Evolutionary conservation across 1,140 invertebrate genomes (phyloP), one percentile per base, ranked within the genome.

Genomic region (Reticulitermes speratus): DNA sequence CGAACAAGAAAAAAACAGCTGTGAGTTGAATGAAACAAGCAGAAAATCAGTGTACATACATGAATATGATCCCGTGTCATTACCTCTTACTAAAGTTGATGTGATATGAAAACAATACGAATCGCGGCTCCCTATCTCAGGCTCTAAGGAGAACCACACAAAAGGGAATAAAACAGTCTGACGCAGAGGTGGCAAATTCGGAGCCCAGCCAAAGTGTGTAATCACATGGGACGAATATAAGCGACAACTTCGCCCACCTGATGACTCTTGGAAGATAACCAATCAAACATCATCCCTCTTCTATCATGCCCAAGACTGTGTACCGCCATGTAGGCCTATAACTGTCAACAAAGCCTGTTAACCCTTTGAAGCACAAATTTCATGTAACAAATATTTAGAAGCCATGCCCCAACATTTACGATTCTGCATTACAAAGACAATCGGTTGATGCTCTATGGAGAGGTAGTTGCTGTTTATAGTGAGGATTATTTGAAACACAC

Each of bases 191-290:
- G 84, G 19, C 84, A 3, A 30, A 75, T 75, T 21, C 25, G n/a
- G 7, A 30, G 65, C 25, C 6, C n/a, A 65, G 16, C 65, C 25
- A 19, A 12, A 21, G 84, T 30, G 19, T 86, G 11, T 86, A 23
- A 86, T 81, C 85, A 45, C 85, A 44, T 86, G 65, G 59, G 48
- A 84, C 84, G 38, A 84, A 84, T 9, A 52, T 84, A 86, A 86
- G 82, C 85, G 85, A 86, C 82, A 86, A 38, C 85, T 81, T 65
- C 85, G 65, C 85, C 85, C 85, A 86, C n/a, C 14, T 65, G 75
- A 82, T 81, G 44, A 30, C 16, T 12, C n/a, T 65, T 81, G 44
- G 65, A 75, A 30, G 8, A 21, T 45, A 65, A 59, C 85, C 85
- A 86, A 86, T 86, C 85, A 86, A 86, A 65, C 82, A 44, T 48